A percentile compares a stretch with the other conserved stretches of the same genome.
These are phyloP conservation scores for Amphipyra tragopoginis DNA, from an alignment of 2,888 invertebrate genomes.

Conservation along the genomic window DNA sequence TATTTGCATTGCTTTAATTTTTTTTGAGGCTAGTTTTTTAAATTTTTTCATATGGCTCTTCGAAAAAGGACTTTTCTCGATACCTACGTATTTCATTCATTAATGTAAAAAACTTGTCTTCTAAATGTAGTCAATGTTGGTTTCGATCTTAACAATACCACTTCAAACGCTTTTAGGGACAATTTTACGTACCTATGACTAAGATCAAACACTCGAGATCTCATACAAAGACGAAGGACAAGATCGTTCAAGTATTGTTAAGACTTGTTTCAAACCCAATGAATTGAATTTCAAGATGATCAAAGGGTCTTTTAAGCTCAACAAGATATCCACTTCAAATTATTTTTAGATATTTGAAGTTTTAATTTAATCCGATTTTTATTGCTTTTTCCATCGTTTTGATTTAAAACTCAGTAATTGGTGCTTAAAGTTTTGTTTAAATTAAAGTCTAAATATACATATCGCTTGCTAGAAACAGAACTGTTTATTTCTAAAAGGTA, in stretches of 20 bases:
- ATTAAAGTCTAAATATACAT: too few relatives aligned
- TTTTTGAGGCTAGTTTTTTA: too few relatives aligned
- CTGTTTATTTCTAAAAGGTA: too few relatives aligned
- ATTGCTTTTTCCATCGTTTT: background rate
- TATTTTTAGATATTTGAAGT: slow-evolving; percentile 1
- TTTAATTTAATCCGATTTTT: background rate
- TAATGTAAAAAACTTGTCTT: too few relatives aligned
- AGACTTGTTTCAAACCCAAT: slow-evolving; percentile 47
- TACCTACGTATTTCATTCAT: too few relatives aligned
- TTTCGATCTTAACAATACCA: background rate
- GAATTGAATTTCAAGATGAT: slow-evolving; percentile 34
- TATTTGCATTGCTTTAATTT: background rate
- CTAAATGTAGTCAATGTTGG: background rate
- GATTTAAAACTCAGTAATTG: too few relatives aligned
- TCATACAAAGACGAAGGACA: slow-evolving; percentile 29
- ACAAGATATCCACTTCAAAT: background rate
- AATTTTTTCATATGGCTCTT: too few relatives aligned
- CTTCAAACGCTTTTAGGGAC: slow-evolving; percentile 29
- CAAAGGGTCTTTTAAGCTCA: background rate
- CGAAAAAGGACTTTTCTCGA: too few relatives aligned
- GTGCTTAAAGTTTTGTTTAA: too few relatives aligned
- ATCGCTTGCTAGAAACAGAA: too few relatives aligned
- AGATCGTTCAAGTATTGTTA: slow-evolving; percentile 21
- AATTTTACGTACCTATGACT: slow-evolving; percentile 16
- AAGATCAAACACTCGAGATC: slow-evolving; percentile 41